phyloP scores from a whole-genome alignment of 2,113 vertebrate genomes.

The Otis tarda region DNA sequence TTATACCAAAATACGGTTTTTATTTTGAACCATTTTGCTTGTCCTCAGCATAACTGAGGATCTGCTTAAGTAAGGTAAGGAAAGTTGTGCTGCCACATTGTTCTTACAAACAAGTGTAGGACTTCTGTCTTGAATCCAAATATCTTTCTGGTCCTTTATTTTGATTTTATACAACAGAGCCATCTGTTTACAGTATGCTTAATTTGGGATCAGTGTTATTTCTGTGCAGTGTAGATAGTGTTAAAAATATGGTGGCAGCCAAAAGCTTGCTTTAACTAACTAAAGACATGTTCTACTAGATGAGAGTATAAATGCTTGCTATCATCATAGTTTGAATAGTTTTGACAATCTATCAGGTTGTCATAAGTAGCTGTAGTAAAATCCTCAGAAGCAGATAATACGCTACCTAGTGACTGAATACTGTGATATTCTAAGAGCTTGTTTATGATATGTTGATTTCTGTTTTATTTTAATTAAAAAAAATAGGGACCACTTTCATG shows the following conservation, averaged over 20 bases:
- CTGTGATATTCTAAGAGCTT: background rate
- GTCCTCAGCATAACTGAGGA: background rate
- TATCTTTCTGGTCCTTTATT: background rate
- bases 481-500: background rate
- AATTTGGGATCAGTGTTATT: background rate
- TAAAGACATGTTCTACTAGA: background rate
- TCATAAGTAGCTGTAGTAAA: background rate
- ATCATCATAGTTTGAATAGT: background rate
- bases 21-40: background rate
- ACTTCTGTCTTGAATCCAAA: background rate
- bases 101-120: background rate
- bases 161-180: background rate
- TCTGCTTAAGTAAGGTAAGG: background rate
- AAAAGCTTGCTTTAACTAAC: background rate
- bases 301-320: background rate
- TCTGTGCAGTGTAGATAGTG: background rate
- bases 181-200: background rate
- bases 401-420: background rate
- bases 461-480: background rate
- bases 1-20: background rate
- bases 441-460: background rate
- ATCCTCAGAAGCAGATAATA: background rate
- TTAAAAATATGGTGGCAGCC: background rate
- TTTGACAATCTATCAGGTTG: background rate
- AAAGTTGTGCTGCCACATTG: background rate